Conservation (phyloP, 2,113 vertebrate species). For the Spilogale gracilis region DNA sequence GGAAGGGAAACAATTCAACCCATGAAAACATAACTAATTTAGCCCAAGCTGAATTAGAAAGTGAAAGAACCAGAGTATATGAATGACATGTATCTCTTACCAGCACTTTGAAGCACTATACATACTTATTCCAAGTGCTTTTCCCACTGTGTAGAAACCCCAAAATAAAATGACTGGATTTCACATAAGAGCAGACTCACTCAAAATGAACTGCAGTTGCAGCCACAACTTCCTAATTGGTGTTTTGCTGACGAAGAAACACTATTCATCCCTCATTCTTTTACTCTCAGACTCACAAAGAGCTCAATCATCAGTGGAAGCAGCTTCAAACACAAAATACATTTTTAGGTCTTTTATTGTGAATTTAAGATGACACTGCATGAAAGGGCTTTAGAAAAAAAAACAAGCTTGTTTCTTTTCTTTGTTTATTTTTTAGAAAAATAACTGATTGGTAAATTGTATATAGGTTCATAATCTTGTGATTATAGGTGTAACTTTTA, state of each 20-base stretch:
- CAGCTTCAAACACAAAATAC: background rate
- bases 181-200: background rate
- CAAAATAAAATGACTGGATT: constrained; percentile 44
- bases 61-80: background rate
- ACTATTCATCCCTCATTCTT: background rate
- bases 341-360: constrained; percentile 47
- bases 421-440: background rate
- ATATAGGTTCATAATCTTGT: background rate
- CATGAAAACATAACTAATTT: background rate
- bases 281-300: background rate
- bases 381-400: constrained; percentile 34
- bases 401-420: background rate
- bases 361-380: constrained; percentile 51
- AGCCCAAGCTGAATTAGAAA: background rate
- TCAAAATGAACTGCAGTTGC: background rate
- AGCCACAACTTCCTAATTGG: background rate
- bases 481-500: background rate
- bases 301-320: background rate
- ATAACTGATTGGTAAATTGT: background rate
- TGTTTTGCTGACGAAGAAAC: constrained; percentile 48
- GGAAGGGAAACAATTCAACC: background rate
- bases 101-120: background rate
- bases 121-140: background rate
- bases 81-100: background rate
- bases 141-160: background rate